Evolutionary conservation across 2,888 invertebrate species (phyloP), one percentile per base, ranked within the genome.

Genomic region (Entomobrya multifasciata): DNA sequence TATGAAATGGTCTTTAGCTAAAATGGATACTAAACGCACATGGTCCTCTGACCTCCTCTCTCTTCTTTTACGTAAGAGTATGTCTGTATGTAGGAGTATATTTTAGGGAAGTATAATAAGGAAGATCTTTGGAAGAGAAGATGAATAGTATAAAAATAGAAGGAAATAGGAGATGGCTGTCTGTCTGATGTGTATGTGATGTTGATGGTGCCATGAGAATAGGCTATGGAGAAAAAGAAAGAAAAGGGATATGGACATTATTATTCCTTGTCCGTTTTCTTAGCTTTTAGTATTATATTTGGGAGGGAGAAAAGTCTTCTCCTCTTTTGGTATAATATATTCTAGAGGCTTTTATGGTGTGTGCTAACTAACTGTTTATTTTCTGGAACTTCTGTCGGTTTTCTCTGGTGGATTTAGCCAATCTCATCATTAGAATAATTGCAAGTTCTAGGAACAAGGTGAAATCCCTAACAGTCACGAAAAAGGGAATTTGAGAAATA

Each of bases 1-100:
- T 86, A 72, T 72, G 79, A 79, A 79, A 86, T 86, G 79, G 86
- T 79, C 67, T 86, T 86, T 86, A 86, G 79, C 79, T 79, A 74
- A 86, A 85, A 86, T 74, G 79, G 74, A 72, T 79, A 74, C 86
- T 86, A 85, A 79, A 78, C 78, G 44, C 70, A 72, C 30, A 49
- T 62, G 20, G 20, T 30, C 30, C 79, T 47, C 47, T 52, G 5
- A n/a, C n/a, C 55, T 36, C 17, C 15, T 57, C 57, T 11, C 44
- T 47, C 8, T n/a, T 30, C 52, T 22, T 22, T 44, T n/a, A n/a
- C n/a, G n/a, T n/a, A n/a, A n/a, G n/a, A n/a, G n/a, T n/a, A n/a
- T n/a, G n/a, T n/a, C n/a, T n/a, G n/a, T n/a, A n/a, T n/a, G n/a
- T n/a, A n/a, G n/a, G n/a, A n/a, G n/a, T n/a, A n/a, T n/a, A n/a